Evolutionary conservation across 1,140 invertebrate genomes (phyloP), one percentile per base, ranked within the genome.

Genomic region (Armadillidium nasatum): DNA sequence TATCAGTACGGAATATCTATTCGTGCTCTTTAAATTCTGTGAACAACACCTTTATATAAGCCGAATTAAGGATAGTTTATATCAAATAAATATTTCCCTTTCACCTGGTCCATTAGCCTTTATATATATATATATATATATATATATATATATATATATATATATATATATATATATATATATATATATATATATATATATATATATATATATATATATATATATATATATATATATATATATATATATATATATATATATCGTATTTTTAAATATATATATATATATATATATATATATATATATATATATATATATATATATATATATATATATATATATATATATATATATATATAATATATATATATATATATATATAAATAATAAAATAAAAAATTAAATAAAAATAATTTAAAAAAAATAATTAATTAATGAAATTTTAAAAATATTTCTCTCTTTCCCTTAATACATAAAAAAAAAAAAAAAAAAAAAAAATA

Each of bases 171-270:
- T 10, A 50, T 15, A 50, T 9, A 50, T 15, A 9, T 10, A 10
- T 50, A 50, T 50, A 50, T 50, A 50, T 50, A 50, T 50, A 50
- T 50, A 50, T 50, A 50, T 50, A 50, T 50, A 50, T 50, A 50
- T 50, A 50, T 50, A 50, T 50, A 50, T 50, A 50, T 50, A 50
- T 15, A 50, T 15, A 15, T 9, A 50, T 15, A 50, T 10, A 50
- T 9, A 50, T 10, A 50, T 15, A 50, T 9, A 50, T 15, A 50
- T 10, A 10, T 50, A 50, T 10, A 10, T 50, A 50, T 10, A 50
- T 50, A 15, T 10, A 15, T 50, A 50, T 50, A 50, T 9, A n/a
- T n/a, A n/a, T n/a, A n/a, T n/a, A n/a, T n/a, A n/a, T n/a, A n/a
- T n/a, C n/a, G n/a, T n/a, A n/a, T n/a, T n/a, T n/a, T n/a, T n/a